phyloP scores from a whole-genome alignment of 2,113 vertebrate genomes.

The Eclectus roratus region DNA sequence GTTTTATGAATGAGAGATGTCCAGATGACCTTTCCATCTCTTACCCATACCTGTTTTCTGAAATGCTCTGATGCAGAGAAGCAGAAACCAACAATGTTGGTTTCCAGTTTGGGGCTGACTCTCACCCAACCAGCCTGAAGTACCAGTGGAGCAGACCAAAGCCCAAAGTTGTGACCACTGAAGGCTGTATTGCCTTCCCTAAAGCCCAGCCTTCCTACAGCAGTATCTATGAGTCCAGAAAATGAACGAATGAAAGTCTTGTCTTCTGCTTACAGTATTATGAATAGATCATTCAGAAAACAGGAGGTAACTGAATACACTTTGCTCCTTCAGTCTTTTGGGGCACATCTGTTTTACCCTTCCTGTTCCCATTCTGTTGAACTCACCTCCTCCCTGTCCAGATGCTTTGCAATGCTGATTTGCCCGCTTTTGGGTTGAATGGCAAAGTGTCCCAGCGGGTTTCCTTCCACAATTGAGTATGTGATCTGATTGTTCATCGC shows the following conservation, averaged over 20 bases:
- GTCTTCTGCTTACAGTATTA: not conserved
- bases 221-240: not conserved
- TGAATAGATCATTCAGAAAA: not conserved
- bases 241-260: not conserved
- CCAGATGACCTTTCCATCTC: not conserved
- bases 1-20: not conserved
- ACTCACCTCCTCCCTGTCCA: conserved; percentile 94
- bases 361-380: not conserved
- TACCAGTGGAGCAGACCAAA: not conserved
- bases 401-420: conserved; percentile 78
- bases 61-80: not conserved
- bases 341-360: not conserved
- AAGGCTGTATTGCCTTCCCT: not conserved
- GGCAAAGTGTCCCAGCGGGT: conserved; percentile 83
- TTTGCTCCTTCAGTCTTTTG: not conserved
- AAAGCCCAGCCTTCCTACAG: not conserved
- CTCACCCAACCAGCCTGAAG: not conserved
- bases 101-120: not conserved
- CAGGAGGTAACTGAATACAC: not conserved
- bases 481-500: conserved; percentile 86
- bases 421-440: conserved; percentile 85
- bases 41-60: not conserved
- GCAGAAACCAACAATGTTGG: not conserved
- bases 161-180: not conserved
- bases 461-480: conserved; percentile 87